A percentile compares a stretch with the other conserved stretches of the same genome.
phyloP scores from a whole-genome alignment of 2,888 invertebrate genomes.

The Agrochola lota region DNA sequence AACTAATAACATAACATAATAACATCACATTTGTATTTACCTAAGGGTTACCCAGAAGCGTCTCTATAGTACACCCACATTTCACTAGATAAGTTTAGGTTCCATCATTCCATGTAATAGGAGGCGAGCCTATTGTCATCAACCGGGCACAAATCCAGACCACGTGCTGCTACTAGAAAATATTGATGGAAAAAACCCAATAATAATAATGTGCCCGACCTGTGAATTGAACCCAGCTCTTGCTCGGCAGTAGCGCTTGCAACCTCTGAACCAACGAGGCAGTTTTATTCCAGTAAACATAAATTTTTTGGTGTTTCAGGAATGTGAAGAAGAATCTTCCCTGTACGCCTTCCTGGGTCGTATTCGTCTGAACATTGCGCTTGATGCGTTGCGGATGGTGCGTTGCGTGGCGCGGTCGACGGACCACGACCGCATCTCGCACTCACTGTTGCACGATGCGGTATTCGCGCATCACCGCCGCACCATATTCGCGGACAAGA shows the following conservation, averaged over 20 bases:
- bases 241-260: background rate
- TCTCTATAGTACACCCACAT: background rate
- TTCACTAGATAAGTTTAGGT: background rate
- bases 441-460: slow-evolving; percentile 77
- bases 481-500: slow-evolving; percentile 45
- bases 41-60: no score
- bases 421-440: slow-evolving; percentile 73
- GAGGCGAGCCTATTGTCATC: background rate
- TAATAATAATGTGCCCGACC: background rate
- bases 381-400: slow-evolving; percentile 82
- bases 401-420: slow-evolving; percentile 79
- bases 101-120: background rate
- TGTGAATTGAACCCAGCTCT: background rate
- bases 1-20: background rate
- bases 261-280: background rate
- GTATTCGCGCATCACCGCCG: slow-evolving; percentile 80
- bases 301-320: slow-evolving; percentile 61
- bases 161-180: no score
- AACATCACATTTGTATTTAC: background rate
- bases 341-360: slow-evolving; percentile 82
- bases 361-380: slow-evolving; percentile 79
- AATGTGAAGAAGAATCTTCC: slow-evolving; percentile 75
- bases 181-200: background rate
- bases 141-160: background rate
- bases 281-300: background rate